These are phyloP conservation scores for Amphiprion clarkii DNA, from an alignment of 2,797 vertebrate genomes.

Conservation along the genomic window DNA sequence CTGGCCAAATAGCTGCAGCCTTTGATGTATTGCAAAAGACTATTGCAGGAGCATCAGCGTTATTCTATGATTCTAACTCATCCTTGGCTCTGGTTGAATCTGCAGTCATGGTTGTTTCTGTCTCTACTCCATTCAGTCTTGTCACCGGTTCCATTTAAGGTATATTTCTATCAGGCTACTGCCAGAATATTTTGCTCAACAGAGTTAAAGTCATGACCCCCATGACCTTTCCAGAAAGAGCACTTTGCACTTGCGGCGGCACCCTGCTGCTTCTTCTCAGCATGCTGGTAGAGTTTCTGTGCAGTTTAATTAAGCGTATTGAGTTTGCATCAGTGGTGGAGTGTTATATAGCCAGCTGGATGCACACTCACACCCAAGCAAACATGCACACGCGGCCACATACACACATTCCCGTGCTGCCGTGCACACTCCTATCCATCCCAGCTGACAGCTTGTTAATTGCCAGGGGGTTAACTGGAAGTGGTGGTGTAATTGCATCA, in stretches of 20 bases:
- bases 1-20: slow-evolving; percentile 54
- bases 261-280: slow-evolving; percentile 57
- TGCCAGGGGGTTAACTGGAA: slow-evolving; percentile 86
- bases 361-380: slow-evolving; percentile 51
- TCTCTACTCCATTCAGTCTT: slow-evolving; percentile 39
- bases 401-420: slow-evolving; percentile 46
- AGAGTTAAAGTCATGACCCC: slow-evolving; percentile 28
- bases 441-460: slow-evolving; percentile 84
- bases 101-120: slow-evolving; percentile 42
- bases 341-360: slow-evolving; percentile 79
- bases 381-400: slow-evolving; percentile 18
- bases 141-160: slow-evolving; percentile 9
- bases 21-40: slow-evolving; percentile 72
- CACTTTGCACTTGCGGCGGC: slow-evolving; percentile 44
- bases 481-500: slow-evolving; percentile 87
- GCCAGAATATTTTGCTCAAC: background rate
- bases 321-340: slow-evolving; percentile 82
- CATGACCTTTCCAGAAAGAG: slow-evolving; percentile 53
- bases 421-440: slow-evolving; percentile 71
- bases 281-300: slow-evolving; percentile 77
- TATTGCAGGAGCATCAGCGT: slow-evolving; percentile 56
- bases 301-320: slow-evolving; percentile 87
- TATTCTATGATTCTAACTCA: slow-evolving; percentile 61
- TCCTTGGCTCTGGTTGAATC: slow-evolving; percentile 43
- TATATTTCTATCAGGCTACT: slow-evolving; percentile 15